A percentile compares a stretch with the other conserved stretches of the same genome.
Evolutionary conservation across 1,140 invertebrate species (phyloP).

Genomic region (Medauroidea extradentata): DNA sequence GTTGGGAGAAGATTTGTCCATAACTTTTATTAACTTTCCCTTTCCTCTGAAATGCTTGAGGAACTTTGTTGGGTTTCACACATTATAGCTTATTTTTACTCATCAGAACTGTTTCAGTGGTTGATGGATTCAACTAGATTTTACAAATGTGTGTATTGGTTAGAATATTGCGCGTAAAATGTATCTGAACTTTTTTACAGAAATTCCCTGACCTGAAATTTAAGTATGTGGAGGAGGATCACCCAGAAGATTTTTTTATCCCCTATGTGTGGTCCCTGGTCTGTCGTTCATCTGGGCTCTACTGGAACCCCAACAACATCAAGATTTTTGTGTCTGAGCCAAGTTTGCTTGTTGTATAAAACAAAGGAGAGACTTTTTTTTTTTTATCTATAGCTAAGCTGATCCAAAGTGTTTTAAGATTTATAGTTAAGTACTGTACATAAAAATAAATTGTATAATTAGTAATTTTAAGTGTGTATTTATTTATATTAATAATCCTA

Average conservation of each 20-base stretch:
- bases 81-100: too few relatives aligned
- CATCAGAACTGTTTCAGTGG: too few relatives aligned
- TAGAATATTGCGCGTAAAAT: slow-evolving; percentile 11
- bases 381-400: too few relatives aligned
- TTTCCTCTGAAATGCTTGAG: background rate
- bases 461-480: too few relatives aligned
- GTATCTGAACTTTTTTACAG: slow-evolving; percentile 50
- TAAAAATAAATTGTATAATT: too few relatives aligned
- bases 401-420: too few relatives aligned
- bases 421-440: too few relatives aligned
- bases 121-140: background rate
- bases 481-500: too few relatives aligned
- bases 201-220: slow-evolving; percentile 99
- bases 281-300: slow-evolving; percentile 70
- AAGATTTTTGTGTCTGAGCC: slow-evolving; percentile 37
- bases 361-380: too few relatives aligned
- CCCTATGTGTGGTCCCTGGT: slow-evolving; percentile 97
- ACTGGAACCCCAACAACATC: slow-evolving; percentile 59
- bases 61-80: too few relatives aligned
- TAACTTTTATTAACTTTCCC: too few relatives aligned
- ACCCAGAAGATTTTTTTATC: slow-evolving; percentile 98
- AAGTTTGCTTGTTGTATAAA: background rate
- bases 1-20: too few relatives aligned
- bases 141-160: background rate
- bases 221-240: slow-evolving; percentile 98